Evolutionary conservation across 2,113 vertebrate genomes (phyloP), one percentile per base, ranked within the genome.

Genomic region (Mesitornis unicolor): DNA sequence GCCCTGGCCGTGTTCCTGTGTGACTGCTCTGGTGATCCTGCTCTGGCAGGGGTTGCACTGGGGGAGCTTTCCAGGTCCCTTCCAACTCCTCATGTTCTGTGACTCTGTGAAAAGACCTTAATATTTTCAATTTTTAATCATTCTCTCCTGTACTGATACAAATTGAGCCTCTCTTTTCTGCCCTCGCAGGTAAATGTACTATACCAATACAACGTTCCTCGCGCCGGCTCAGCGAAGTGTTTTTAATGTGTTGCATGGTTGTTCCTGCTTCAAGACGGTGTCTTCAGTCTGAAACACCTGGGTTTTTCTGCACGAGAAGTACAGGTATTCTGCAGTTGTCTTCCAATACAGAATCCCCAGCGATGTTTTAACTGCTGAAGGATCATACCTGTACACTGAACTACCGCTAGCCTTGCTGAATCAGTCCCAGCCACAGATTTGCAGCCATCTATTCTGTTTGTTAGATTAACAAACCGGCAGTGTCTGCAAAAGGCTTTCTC

Each of bases 401-500:
- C 43, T 80, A 81, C 59, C 57, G 59, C 22, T 79, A 80, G 60
- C 35, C 60, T 64, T 78, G 60, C 59, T 75, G 67, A 87, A 91
- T 67, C 82, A 78, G 61, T 42, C 59, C 51, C 38, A 83, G 87
- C 36, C 60, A 35, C 50, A 80, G 59, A 73, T 75, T 60, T 64
- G 70, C 29, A 84, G 76, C 29, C 47, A 28, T 50, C 93, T 84
- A 67, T 40, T 90, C 54, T 51, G 2, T n/a, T 69, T 81, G 73
- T 92, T 91, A 96, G 61, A 90, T 79, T 69, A 88, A 74, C 51
- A 97, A 94, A 97, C 96, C 35, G 24, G 78, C 95, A 89, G 13
- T 59, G 75, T 86, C 94, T 96, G 96, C 93, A 93, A 67, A 89
- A 84, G 79, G 63, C 70, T 96, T 95, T 81, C 69, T 81, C 84